Conservation (phyloP, 2,113 vertebrate species). For the Amblyornis subalaris region DNA sequence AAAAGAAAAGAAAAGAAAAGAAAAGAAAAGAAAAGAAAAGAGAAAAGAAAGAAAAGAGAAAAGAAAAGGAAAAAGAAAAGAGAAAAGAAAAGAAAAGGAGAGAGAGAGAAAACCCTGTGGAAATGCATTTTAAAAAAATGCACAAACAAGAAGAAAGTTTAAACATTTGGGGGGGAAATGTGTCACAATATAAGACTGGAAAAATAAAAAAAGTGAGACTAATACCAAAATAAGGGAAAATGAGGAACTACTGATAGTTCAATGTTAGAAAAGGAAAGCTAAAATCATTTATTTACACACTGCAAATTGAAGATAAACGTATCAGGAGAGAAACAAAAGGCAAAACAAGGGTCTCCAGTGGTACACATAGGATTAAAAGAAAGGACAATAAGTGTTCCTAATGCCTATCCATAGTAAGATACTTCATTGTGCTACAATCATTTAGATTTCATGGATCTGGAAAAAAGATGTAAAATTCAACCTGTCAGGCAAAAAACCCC, state of each 20-base stretch:
- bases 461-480: background rate
- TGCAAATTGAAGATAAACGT: background rate
- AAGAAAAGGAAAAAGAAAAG: too few species aligned
- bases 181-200: fast-evolving
- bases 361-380: background rate
- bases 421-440: background rate
- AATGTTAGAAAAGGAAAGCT: background rate
- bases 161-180: fast-evolving
- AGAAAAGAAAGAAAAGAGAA: too few species aligned
- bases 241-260: background rate
- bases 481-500: background rate
- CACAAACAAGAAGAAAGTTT: background rate
- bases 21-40: too few species aligned
- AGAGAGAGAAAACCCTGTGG: background rate
- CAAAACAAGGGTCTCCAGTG: background rate
- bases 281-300: background rate
- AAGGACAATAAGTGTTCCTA: background rate
- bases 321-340: background rate
- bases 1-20: too few species aligned
- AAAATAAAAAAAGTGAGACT: background rate
- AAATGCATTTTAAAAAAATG: fast-evolving
- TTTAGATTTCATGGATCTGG: background rate
- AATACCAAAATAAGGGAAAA: background rate
- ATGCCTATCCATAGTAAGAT: background rate
- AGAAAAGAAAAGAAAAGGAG: too few species aligned